Conservation (phyloP, 2,797 vertebrate genomes). For the Acrocephalus scirpaceus region DNA sequence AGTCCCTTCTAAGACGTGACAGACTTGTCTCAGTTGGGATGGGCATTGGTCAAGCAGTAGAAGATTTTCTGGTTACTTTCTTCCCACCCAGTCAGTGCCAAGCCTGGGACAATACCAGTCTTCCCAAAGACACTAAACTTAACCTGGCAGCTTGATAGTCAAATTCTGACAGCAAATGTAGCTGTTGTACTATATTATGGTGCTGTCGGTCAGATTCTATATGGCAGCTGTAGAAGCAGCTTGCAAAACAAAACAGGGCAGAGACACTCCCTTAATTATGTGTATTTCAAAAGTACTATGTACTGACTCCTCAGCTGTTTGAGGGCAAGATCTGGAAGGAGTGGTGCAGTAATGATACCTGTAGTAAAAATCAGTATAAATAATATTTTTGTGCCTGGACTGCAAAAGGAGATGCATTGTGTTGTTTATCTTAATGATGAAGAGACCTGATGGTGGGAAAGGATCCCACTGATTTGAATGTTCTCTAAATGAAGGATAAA, state of each 20-base stretch:
- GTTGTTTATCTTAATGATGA: not conserved
- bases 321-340: not conserved
- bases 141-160: not conserved
- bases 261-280: accelerated
- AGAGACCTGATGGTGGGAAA: not conserved
- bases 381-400: not conserved
- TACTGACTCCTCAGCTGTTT: not conserved
- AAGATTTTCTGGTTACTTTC: not conserved
- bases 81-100: not conserved
- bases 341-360: not conserved
- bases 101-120: not conserved
- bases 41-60: not conserved
- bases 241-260: not conserved
- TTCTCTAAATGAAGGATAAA: not conserved
- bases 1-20: not conserved
- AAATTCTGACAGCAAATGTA: not conserved
- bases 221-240: not conserved
- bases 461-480: not conserved
- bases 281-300: not conserved
- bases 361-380: not conserved
- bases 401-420: not conserved
- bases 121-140: not conserved
- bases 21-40: not conserved
- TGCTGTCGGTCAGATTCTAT: not conserved
- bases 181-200: accelerated